Evolutionary conservation across 2,888 invertebrate species (phyloP), one percentile per base, ranked within the genome.

Genomic region (Eurois occulta): DNA sequence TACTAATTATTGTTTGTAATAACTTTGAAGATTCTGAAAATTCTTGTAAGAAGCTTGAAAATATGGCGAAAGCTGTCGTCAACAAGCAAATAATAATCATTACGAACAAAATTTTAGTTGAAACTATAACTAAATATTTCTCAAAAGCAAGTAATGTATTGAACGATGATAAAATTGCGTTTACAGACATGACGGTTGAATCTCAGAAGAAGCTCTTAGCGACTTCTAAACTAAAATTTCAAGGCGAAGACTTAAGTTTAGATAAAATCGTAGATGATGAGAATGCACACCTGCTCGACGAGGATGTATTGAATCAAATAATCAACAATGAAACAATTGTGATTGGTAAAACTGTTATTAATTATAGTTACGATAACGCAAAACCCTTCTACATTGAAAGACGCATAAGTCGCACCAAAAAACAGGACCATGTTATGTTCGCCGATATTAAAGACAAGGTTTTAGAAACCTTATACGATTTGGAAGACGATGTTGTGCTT

Each of bases 191-290:
- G 32, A 80, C 35, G 18, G 4, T 13, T 28, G 77, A 84, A 58
- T 78, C 82, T 5, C 78, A 72, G 13, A 76, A 64, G 16, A 71
- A 76, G 10, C 38, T 87, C 2, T 48, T 82, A 41, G 48, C 65
- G 0, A 65, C 72, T 18, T 64, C 67, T 24, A 65, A 46, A 68
- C 46, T 82, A 13, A 72, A 70, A 32, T 60, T 87, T 46, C 88
- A 87, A 72, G 86, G 77, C 7, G 6, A 72, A 78, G 58, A 81
- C 41, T 24, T 88, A 2, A 62, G 35, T 16, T 67, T 87, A 43
- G 60, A 78, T 55, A n/a, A 65, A 21, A n/a, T 87, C 1, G n/a
- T 79, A 35, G 76, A 78, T 2, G 67, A 80, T 0, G 55, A 52
- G 35, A 72, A 78, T 6, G 55, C 28, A 0, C 3, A 1, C 13